phyloP scores from a whole-genome alignment of 2,113 vertebrate species.

The Hystrix brachyura region DNA sequence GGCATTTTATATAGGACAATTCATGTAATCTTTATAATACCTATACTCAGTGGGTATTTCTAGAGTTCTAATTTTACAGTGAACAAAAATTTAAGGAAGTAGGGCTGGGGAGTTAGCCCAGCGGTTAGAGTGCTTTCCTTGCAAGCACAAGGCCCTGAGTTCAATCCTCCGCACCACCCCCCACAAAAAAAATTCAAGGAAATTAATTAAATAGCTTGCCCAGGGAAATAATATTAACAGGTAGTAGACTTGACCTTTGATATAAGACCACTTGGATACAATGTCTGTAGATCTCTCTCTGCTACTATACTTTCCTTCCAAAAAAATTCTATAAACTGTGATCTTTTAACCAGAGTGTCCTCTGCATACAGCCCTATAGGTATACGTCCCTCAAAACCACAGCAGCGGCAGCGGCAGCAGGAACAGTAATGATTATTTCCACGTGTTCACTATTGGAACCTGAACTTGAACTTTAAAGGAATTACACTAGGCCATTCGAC shows the following conservation, averaged over 20 bases:
- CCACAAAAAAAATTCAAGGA: no score
- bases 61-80: not conserved
- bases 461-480: not conserved
- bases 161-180: no score
- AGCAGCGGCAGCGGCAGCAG: rapidly evolving
- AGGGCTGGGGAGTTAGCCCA: no score
- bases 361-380: not conserved
- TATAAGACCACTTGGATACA: no score
- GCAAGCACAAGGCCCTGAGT: no score
- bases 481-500: not conserved
- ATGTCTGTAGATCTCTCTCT: not conserved
- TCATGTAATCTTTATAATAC: not conserved
- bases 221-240: not conserved
- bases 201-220: not conserved
- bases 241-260: not conserved
- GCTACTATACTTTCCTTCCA: not conserved
- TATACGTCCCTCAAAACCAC: not conserved
- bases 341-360: not conserved
- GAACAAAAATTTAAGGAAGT: not conserved
- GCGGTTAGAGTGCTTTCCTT: no score
- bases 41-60: not conserved
- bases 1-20: not conserved
- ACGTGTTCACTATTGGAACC: not conserved
- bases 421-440: not conserved
- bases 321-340: not conserved